Percentiles rank a stretch among this genome's conserved stretches.
Conservation (phyloP, 2,113 vertebrate species). For the Alethe diademata region DNA sequence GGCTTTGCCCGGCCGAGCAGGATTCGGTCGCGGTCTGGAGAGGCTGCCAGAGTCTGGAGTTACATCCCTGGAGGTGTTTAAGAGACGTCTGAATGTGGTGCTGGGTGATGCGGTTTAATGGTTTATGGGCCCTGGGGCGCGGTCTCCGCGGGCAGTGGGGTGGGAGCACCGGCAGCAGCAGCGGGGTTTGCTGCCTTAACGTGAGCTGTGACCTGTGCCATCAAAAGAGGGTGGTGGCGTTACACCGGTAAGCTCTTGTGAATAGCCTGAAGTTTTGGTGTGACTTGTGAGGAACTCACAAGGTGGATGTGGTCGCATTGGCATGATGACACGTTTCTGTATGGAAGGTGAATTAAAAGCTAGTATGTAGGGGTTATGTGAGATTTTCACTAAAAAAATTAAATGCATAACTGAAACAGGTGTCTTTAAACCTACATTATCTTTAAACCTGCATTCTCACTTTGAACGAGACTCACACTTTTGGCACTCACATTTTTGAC, state of each 20-base stretch:
- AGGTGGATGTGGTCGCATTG: background rate
- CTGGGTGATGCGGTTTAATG: no score
- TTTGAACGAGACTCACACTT: background rate
- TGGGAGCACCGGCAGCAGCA: background rate
- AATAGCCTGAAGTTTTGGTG: background rate
- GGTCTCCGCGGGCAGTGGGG: background rate
- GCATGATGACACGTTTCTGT: background rate
- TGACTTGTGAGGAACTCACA: background rate
- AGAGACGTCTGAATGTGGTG: no score
- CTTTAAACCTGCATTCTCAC: background rate
- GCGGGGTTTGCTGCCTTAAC: background rate
- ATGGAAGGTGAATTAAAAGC: background rate
- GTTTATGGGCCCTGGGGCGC: no score
- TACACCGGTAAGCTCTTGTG: background rate
- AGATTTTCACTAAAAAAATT: background rate
- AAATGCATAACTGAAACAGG: background rate
- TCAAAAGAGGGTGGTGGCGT: no score
- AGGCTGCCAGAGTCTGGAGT: no score
- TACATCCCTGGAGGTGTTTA: no score
- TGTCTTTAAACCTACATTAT: background rate
- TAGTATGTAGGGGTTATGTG: background rate
- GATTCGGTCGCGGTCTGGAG: no score
- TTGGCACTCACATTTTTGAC: background rate
- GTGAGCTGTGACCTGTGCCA: background rate
- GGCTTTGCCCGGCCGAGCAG: no score